Conservation (phyloP, 2,888 invertebrate genomes). For the Labia minor region DNA sequence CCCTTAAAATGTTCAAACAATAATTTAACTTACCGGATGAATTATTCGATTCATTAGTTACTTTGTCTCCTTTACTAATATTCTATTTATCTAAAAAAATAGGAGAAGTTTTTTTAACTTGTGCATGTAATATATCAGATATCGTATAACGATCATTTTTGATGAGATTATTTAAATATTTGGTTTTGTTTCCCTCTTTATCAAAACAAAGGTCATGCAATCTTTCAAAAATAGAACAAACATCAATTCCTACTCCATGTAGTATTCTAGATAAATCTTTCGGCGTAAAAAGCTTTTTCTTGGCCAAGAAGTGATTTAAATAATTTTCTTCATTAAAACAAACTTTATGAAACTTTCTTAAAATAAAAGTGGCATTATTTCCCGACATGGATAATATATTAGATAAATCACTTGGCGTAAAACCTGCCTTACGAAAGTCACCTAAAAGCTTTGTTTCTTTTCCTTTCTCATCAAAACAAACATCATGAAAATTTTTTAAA, state of each 20-base stretch:
- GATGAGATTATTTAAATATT: conserved; percentile 31
- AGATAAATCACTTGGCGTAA: conserved; percentile 29
- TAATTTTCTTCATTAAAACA: conserved; percentile 32
- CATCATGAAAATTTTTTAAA: conserved; percentile 30
- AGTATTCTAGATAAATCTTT: conserved; percentile 28
- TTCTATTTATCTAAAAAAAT: background rate
- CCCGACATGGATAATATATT: conserved; percentile 31
- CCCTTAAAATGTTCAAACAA: too few species aligned
- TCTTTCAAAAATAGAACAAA: conserved; percentile 29
- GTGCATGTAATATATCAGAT: conserved; percentile 28
- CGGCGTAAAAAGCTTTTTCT: conserved; percentile 31
- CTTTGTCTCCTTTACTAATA: background rate
- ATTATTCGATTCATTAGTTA: too few species aligned
- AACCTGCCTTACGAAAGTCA: conserved; percentile 27
- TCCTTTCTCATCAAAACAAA: conserved; percentile 32
- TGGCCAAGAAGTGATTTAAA: conserved; percentile 29
- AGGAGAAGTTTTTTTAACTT: conserved; percentile 26
- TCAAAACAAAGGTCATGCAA: conserved; percentile 32
- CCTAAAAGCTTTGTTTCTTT: conserved; percentile 30
- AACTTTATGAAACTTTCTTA: conserved; percentile 31
- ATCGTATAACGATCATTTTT: conserved; percentile 26
- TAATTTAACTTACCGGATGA: too few species aligned
- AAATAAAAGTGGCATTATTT: conserved; percentile 30
- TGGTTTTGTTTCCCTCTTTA: conserved; percentile 31
- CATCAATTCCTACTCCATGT: conserved; percentile 29